phyloP scores from a whole-genome alignment of 2,888 invertebrate species.

The Cryptophagus acutangulus region DNA sequence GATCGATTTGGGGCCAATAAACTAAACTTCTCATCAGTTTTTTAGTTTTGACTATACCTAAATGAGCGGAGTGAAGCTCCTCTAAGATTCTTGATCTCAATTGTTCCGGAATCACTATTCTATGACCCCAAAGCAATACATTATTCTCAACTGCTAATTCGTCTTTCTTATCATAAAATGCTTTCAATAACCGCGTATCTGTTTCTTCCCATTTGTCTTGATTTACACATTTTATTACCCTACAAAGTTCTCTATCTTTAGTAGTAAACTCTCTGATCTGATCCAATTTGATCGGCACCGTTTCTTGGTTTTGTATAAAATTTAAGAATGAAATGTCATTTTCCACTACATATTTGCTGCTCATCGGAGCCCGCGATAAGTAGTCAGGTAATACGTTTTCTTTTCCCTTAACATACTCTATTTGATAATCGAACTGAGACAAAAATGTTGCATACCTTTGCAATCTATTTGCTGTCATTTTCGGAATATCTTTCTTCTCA shows the following conservation, averaged over 20 bases:
- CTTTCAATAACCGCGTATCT: slow-evolving; percentile 6
- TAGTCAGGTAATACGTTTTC: neutral
- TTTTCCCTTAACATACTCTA: neutral
- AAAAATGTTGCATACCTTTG: slow-evolving; percentile 8
- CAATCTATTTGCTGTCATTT: slow-evolving; percentile 10
- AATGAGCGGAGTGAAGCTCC: slow-evolving; percentile 26
- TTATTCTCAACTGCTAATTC: slow-evolving; percentile 10
- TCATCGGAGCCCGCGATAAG: neutral
- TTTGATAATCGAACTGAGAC: neutral
- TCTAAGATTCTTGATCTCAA: slow-evolving; percentile 9
- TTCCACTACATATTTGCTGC: neutral
- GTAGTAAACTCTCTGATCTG: neutral
- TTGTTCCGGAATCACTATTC: slow-evolving; percentile 11
- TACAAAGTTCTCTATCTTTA: neutral
- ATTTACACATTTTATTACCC: slow-evolving; percentile 3
- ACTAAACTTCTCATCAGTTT: slow-evolving; percentile 7
- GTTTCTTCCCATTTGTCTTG: slow-evolving; percentile 4
- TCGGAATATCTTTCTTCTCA: slow-evolving; percentile 10
- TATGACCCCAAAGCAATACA: slow-evolving; percentile 11
- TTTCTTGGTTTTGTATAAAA: slow-evolving; percentile 1
- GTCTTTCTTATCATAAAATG: slow-evolving; percentile 9
- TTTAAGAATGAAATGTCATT: too few relatives aligned
- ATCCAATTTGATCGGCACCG: slow-evolving; percentile 2
- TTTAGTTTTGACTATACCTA: slow-evolving; percentile 11
- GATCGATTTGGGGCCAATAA: slow-evolving; percentile 11